Percentiles rank a stretch among this genome's conserved stretches.
phyloP scores from a whole-genome alignment of 2,797 vertebrate genomes.

The Zalophus californianus region DNA sequence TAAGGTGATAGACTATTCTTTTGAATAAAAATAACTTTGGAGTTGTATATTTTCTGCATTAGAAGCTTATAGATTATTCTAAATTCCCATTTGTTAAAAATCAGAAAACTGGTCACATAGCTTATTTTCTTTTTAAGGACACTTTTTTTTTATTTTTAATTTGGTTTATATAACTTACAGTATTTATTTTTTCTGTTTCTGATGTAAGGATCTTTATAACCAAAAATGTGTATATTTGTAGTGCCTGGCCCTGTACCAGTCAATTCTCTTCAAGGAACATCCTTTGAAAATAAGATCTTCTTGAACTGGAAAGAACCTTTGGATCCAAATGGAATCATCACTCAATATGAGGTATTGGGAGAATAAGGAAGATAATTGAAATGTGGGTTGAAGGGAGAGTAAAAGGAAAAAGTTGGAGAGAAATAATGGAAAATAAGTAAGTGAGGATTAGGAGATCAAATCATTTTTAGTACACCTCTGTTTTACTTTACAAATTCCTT shows the following conservation, averaged over 20 bases:
- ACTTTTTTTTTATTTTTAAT: not conserved
- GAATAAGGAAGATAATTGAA: not conserved
- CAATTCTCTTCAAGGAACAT: constrained; percentile 95
- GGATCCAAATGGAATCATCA: constrained; percentile 98
- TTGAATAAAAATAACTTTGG: constrained; percentile 67
- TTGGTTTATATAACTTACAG: not conserved
- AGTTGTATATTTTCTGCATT: constrained; percentile 24
- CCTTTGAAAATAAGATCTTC: constrained; percentile 97
- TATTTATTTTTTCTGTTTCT: constrained; percentile 4
- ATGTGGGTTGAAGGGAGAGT: not conserved
- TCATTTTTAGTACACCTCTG: not conserved
- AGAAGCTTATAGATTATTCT: not conserved
- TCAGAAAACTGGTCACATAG: not conserved
- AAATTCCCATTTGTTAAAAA: not conserved
- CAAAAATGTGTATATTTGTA: constrained; percentile 84
- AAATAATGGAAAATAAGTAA: not conserved
- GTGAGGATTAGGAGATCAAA: not conserved
- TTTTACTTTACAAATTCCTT: constrained; percentile 58
- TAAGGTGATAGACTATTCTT: constrained; percentile 66
- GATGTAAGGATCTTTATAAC: constrained; percentile 42
- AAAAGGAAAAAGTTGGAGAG: not conserved
- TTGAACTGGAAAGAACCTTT: constrained; percentile 98
- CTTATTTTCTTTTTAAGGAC: constrained; percentile 35
- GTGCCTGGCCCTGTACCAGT: constrained; percentile 96
- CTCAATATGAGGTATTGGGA: constrained; percentile 92